A percentile compares a stretch with the other conserved stretches of the same genome.
phyloP scores from a whole-genome alignment of 2,113 vertebrate species.

The Festucalex cinctus region DNA sequence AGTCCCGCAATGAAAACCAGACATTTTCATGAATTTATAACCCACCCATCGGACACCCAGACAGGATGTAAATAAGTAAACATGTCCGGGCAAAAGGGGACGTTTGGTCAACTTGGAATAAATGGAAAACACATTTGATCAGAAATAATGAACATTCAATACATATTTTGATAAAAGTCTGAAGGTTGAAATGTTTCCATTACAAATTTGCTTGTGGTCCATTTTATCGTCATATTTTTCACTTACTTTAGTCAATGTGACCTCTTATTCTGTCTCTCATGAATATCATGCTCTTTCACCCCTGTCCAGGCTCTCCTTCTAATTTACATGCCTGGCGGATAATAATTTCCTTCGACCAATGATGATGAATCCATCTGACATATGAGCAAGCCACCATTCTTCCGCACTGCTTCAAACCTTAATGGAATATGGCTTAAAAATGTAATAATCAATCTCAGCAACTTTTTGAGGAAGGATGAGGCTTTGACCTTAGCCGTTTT shows the following conservation, averaged over 20 bases:
- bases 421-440: slow-evolving; percentile 16
- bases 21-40: no score
- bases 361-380: slow-evolving; percentile 39
- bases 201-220: neutral
- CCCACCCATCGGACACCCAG: no score
- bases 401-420: slow-evolving; percentile 12
- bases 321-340: slow-evolving; percentile 32
- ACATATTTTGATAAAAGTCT: neutral
- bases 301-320: slow-evolving; percentile 10
- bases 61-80: no score
- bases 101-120: no score
- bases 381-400: slow-evolving; percentile 5
- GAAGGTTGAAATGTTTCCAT: neutral
- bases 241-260: neutral
- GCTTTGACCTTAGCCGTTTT: slow-evolving; percentile 45
- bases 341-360: slow-evolving; percentile 22
- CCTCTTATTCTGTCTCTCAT: slow-evolving; percentile 8
- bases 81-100: no score
- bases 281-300: neutral
- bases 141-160: no score
- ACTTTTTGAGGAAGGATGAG: slow-evolving; percentile 32
- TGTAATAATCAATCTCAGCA: slow-evolving; percentile 42
- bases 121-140: no score
- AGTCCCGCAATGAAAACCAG: no score
- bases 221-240: slow-evolving; percentile 6